Percentiles rank a stretch among this genome's conserved stretches.
phyloP scores from a whole-genome alignment of 2,888 invertebrate species.

The Stictocephala bisonia region DNA sequence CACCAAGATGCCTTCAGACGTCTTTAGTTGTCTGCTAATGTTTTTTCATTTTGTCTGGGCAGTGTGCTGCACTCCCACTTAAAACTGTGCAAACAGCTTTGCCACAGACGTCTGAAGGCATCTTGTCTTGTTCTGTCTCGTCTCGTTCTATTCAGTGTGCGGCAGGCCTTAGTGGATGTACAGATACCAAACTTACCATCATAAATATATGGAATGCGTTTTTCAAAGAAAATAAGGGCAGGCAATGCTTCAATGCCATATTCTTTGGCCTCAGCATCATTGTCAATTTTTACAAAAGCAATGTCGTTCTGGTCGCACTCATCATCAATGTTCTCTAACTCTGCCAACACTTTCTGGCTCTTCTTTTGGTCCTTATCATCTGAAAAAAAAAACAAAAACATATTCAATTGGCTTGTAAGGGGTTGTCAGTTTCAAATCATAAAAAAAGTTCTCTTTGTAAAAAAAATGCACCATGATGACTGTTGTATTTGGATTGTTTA shows the following conservation, averaged over 20 bases:
- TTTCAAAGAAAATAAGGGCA: slow-evolving; percentile 80
- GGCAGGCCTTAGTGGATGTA: too few relatives aligned
- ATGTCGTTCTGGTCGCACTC: slow-evolving; percentile 93
- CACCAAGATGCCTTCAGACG: too few relatives aligned
- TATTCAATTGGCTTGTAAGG: background rate
- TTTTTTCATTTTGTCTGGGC: too few relatives aligned
- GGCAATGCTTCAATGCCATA: slow-evolving; percentile 88
- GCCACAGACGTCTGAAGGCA: too few relatives aligned
- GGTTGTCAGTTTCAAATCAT: background rate
- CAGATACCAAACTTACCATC: slow-evolving; percentile 66
- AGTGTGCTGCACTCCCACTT: too few relatives aligned
- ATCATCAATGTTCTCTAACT: slow-evolving; percentile 93
- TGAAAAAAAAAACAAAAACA: slow-evolving; percentile 65
- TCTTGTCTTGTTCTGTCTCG: too few relatives aligned
- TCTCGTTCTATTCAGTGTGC: too few relatives aligned
- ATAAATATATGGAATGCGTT: slow-evolving; percentile 71
- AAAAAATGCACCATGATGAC: too few relatives aligned
- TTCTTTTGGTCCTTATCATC: slow-evolving; percentile 93
- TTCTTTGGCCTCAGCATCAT: slow-evolving; percentile 88
- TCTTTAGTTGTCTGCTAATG: too few relatives aligned
- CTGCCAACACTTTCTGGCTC: slow-evolving; percentile 84
- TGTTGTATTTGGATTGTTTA: too few relatives aligned
- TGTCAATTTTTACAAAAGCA: slow-evolving; percentile 91
- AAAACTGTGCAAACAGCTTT: too few relatives aligned
- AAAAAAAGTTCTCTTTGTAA: too few relatives aligned